A percentile compares a stretch with the other conserved stretches of the same genome.
Conservation (phyloP, 2,797 vertebrate genomes). For the Jordanella pulchra region DNA sequence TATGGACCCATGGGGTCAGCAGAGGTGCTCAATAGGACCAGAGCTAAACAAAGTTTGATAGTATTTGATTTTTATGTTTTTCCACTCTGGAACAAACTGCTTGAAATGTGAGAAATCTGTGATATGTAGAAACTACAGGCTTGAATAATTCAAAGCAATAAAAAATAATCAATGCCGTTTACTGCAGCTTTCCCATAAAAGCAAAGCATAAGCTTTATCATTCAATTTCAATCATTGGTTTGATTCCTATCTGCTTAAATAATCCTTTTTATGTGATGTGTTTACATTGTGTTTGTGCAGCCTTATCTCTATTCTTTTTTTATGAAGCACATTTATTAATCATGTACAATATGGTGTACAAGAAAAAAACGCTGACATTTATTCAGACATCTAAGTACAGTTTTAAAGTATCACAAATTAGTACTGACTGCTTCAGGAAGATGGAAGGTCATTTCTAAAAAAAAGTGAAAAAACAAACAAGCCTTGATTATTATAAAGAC, state of each 20-base stretch:
- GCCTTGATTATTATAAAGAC: conserved; percentile 38
- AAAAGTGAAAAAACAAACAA: not conserved
- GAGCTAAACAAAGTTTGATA: not conserved
- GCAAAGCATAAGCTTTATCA: not conserved
- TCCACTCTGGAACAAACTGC: not conserved
- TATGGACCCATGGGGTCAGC: too few species aligned
- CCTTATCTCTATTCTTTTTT: not conserved
- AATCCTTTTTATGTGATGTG: not conserved
- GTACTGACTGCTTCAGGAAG: conserved; percentile 6
- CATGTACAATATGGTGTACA: not conserved
- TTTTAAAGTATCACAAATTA: conserved; percentile 23
- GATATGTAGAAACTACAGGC: not conserved
- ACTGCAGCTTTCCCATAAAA: not conserved
- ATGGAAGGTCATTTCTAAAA: conserved; percentile 20
- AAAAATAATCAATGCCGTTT: not conserved
- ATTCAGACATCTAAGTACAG: conserved; percentile 4
- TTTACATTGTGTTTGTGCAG: not conserved
- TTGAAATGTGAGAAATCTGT: not conserved
- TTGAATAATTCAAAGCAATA: not conserved
- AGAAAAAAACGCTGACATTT: not conserved
- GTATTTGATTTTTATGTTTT: not conserved
- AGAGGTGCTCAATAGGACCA: not conserved
- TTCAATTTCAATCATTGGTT: not conserved
- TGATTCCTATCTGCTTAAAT: not conserved
- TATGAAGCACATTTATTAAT: conserved; percentile 1